Base-by-base conservation (phyloP, 2,797 vertebrate species). In the Pangasius mekongensis region DNA sequence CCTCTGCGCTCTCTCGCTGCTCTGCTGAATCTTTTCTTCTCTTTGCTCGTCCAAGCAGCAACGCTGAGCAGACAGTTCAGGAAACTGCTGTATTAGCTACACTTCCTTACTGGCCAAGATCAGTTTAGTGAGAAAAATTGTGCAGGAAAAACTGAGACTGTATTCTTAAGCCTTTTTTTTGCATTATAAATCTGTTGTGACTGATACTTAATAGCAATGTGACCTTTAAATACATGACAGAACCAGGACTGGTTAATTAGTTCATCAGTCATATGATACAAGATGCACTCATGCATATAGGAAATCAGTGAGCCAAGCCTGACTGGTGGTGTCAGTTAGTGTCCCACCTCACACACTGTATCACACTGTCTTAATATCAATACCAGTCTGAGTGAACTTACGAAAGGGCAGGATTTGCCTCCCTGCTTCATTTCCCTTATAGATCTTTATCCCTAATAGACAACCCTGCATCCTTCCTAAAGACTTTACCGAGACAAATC, bases 41-140 rank as follows among this genome's bases (percentile, higher is more conserved):
- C 67, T 89, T 47, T 24, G 56, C 60, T 83, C 60, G 43, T 86
- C 62, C 47, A 67, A 66, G 66, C n/a, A 74, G 36, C 39, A 62
- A 52, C 27, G 56, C 58, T 54, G 27, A 83, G 58, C 54, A 76
- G 78, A 90, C 86, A 86, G 27, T 56, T 78, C 54, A 69, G n/a
- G n/a, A 81, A 88, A 73, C 80, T 73, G 36, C 58, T 76, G 24
- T 49, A 71, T 67, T 56, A 83, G 33, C 30, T 30, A 54, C 83
- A 66, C 62, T 47, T 60, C 30, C 71, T 22, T 52, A 47, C 36
- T 82, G 22, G 5, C 52, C 30, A 13, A 74, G 22, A 74, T 39
- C 47, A 52, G 74, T 52, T 30, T 3, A 58, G 30, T 58, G 56
- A 60, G 54, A 39, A 60, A 27, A 56, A 39, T 1, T 9, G 1